Evolutionary conservation across 2,797 vertebrate genomes (phyloP).

Genomic region (Enteromius unitaeniatus): DNA sequence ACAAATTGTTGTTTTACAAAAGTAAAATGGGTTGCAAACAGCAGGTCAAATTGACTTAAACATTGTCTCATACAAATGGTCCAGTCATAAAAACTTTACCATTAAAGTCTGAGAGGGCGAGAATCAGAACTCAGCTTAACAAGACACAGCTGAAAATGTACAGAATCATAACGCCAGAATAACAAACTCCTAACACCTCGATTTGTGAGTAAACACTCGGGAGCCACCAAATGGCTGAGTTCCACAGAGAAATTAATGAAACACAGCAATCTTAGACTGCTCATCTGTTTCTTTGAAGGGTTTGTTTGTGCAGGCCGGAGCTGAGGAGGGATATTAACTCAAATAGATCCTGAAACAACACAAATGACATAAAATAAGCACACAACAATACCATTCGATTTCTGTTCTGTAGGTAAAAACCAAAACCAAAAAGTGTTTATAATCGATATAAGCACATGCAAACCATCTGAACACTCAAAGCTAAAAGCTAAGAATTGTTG

Average conservation of each 20-base stretch:
- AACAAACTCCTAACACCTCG: conserved; percentile 10
- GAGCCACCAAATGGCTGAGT: conserved; percentile 58
- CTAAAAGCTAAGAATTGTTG: conserved; percentile 73
- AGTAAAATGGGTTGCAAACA: not conserved
- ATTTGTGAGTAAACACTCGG: conserved; percentile 38
- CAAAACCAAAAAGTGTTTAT: conserved; percentile 67
- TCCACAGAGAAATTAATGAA: conserved; percentile 50
- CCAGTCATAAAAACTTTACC: not conserved
- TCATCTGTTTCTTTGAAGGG: conserved; percentile 63
- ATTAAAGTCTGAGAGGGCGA: not conserved
- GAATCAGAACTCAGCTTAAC: not conserved
- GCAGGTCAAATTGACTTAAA: not conserved
- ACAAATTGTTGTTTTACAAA: not conserved
- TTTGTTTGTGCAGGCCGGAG: conserved; percentile 62
- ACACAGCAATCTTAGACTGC: conserved; percentile 54
- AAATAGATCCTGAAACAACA: conserved; percentile 51
- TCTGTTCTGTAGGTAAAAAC: conserved; percentile 44
- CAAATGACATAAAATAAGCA: conserved; percentile 33
- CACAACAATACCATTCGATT: conserved; percentile 27
- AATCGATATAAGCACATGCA: conserved; percentile 73
- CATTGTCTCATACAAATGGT: not conserved
- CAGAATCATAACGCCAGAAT: not conserved
- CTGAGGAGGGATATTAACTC: conserved; percentile 22
- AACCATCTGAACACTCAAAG: conserved; percentile 79
- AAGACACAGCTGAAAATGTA: not conserved